These are phyloP conservation scores for Aix galericulata DNA, from an alignment of 2,113 vertebrate species.

Conservation along the genomic window DNA sequence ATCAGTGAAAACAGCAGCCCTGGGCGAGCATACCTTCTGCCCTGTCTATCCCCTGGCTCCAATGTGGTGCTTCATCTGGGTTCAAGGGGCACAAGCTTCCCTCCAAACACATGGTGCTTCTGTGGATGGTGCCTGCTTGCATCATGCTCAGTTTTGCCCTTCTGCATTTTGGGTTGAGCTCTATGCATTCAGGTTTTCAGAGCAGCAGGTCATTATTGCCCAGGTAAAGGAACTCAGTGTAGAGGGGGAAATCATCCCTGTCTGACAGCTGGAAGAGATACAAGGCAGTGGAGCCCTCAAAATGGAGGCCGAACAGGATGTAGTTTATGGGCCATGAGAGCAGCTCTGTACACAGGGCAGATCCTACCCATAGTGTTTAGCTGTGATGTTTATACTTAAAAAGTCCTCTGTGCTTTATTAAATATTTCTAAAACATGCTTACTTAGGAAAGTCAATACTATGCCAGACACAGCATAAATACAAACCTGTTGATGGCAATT, in stretches of 20 bases:
- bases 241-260: not conserved
- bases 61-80: not conserved
- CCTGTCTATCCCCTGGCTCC: not conserved
- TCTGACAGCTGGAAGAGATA: not conserved
- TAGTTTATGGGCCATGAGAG: not conserved
- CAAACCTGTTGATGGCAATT: not conserved
- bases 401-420: not conserved
- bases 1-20: not conserved
- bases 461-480: not conserved
- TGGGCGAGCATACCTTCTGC: not conserved
- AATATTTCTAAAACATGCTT: not conserved
- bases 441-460: not conserved
- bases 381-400: not conserved
- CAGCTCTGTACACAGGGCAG: not conserved
- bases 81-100: not conserved
- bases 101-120: fast-evolving
- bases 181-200: not conserved
- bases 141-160: not conserved
- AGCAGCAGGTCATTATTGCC: not conserved
- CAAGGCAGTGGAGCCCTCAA: not conserved
- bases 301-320: not conserved
- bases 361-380: not conserved
- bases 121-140: not conserved
- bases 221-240: not conserved
- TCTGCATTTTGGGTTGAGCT: not conserved